A percentile compares a stretch with the other conserved stretches of the same genome.
These are phyloP conservation scores for Cyprinodon variegatus DNA, from an alignment of 2,113 vertebrate genomes.

Conservation along the genomic window DNA sequence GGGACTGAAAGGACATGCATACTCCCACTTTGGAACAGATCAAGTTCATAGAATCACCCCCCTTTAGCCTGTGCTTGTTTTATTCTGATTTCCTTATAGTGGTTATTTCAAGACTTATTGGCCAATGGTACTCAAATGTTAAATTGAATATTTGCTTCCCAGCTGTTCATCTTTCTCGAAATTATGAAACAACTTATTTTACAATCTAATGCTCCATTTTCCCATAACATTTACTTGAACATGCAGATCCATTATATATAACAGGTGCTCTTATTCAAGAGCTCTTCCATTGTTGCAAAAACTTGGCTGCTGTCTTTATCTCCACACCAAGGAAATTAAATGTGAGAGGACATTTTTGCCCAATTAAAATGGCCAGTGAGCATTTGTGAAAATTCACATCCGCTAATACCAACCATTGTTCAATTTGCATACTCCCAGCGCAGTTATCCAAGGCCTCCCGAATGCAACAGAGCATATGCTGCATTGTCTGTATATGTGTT, in stretches of 20 bases:
- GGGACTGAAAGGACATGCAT: conserved; percentile 14
- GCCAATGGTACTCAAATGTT: conserved; percentile 21
- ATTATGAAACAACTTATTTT: conserved; percentile 48
- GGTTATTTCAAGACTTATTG: conserved; percentile 40
- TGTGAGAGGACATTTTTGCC: conserved; percentile 78
- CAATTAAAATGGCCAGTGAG: conserved; percentile 76
- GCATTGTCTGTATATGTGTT: conserved; percentile 43
- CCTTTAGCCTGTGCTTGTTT: conserved; percentile 22
- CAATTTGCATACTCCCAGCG: conserved; percentile 63
- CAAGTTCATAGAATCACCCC: conserved; percentile 30
- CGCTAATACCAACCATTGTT: conserved; percentile 77
- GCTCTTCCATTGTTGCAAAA: conserved; percentile 34
- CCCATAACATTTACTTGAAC: conserved; percentile 19
- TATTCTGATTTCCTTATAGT: conserved; percentile 29
- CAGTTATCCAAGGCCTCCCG: conserved; percentile 49
- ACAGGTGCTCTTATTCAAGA: conserved; percentile 35
- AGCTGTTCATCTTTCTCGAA: conserved; percentile 16
- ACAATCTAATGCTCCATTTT: conserved; percentile 25
- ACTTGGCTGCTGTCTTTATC: conserved; percentile 66
- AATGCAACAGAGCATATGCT: conserved; percentile 58
- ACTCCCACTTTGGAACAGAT: conserved; percentile 27
- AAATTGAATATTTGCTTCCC: conserved; percentile 11
- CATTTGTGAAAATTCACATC: conserved; percentile 74
- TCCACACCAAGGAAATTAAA: conserved; percentile 69
- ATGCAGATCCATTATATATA: conserved; percentile 28